A percentile compares a stretch with the other conserved stretches of the same genome.
Conservation (phyloP, 2,888 invertebrate genomes). For the Athalia cordata region DNA sequence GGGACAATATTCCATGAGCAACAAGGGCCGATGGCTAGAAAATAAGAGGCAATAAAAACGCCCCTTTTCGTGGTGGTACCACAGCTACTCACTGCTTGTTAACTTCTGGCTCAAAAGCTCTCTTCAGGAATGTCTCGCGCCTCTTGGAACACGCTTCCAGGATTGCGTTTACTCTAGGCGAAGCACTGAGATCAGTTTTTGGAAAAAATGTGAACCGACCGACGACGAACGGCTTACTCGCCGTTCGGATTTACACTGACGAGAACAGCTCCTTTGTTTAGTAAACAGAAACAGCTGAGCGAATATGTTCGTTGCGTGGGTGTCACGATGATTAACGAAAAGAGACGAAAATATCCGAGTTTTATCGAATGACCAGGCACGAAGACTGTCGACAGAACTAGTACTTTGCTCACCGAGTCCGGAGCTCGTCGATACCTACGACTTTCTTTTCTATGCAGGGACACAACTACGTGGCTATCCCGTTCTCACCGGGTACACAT, state of each 20-base stretch:
- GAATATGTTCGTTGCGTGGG: conserved; percentile 47
- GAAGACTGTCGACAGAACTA: conserved; percentile 11
- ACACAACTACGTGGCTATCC: too few species aligned
- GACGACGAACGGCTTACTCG: conserved; percentile 55
- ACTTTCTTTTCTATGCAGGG: conserved; percentile 26
- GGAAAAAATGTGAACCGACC: conserved; percentile 21
- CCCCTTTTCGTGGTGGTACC: not conserved
- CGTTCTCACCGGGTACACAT: too few species aligned
- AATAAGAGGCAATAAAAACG: conserved; percentile 3
- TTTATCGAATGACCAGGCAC: not conserved
- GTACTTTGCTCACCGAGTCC: conserved; percentile 32
- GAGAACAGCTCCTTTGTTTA: conserved; percentile 67
- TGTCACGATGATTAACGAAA: conserved; percentile 18
- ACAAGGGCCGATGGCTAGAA: not conserved
- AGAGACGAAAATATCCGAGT: not conserved
- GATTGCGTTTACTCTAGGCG: conserved; percentile 30
- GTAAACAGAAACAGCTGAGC: conserved; percentile 73
- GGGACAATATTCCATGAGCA: not conserved
- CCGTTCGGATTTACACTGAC: conserved; percentile 63
- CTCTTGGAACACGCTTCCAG: conserved; percentile 19
- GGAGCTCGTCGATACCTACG: conserved; percentile 32
- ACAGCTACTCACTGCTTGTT: conserved; percentile 36
- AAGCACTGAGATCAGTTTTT: conserved; percentile 15
- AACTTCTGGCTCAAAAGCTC: conserved; percentile 4
- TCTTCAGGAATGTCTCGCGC: conserved; percentile 29